Percentiles rank a stretch among this genome's conserved stretches.
Evolutionary conservation across 2,797 vertebrate species (phyloP).

Genomic region (Cyclura pinguis): DNA sequence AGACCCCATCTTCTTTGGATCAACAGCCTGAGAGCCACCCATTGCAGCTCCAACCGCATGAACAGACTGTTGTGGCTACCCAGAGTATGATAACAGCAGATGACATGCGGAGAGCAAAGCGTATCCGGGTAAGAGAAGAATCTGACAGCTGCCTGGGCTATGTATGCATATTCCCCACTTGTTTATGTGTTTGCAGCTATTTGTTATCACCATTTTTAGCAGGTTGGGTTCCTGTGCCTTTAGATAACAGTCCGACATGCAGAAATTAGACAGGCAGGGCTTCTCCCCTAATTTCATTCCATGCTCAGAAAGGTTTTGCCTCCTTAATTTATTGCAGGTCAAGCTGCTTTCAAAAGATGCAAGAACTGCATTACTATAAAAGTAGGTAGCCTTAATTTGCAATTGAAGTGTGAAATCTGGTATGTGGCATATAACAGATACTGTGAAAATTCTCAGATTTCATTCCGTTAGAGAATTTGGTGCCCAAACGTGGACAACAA

Average conservation of each 20-base stretch:
- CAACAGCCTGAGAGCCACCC: slow-evolving; percentile 69
- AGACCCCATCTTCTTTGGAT: slow-evolving; percentile 70
- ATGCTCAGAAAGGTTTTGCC: not conserved
- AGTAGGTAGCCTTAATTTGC: not conserved
- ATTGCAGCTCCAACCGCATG: slow-evolving; percentile 80
- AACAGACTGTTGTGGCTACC: slow-evolving; percentile 72
- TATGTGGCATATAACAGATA: not conserved
- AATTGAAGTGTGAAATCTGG: not conserved
- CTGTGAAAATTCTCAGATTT: not conserved
- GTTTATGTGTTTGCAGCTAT: not conserved
- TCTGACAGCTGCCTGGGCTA: accelerated
- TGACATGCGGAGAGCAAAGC: slow-evolving; percentile 94
- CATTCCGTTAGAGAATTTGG: not conserved
- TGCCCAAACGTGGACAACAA: not conserved
- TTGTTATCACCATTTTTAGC: not conserved
- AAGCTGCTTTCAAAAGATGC: not conserved
- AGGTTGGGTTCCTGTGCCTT: not conserved
- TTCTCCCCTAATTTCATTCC: not conserved
- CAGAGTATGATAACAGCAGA: slow-evolving; percentile 88
- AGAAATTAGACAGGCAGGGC: not conserved
- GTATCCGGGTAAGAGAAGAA: slow-evolving; percentile 87
- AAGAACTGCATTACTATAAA: not conserved
- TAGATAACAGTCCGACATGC: not conserved
- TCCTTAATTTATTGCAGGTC: not conserved
- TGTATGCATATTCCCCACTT: not conserved